A percentile compares a stretch with the other conserved stretches of the same genome.
Conservation (phyloP, 2,113 vertebrate species). For the Chaetura pelagica region DNA sequence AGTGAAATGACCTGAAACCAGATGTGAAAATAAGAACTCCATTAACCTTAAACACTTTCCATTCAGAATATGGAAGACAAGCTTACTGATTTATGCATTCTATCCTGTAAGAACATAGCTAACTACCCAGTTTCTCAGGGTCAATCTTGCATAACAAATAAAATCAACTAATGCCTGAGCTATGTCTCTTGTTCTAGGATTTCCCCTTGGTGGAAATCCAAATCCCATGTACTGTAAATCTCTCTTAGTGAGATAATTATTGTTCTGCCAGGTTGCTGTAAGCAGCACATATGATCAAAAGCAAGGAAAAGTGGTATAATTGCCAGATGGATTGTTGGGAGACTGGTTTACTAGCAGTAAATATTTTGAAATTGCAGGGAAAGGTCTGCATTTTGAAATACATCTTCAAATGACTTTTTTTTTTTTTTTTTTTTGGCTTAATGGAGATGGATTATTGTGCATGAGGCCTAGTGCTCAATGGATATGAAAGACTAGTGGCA, state of each 20-base stretch:
- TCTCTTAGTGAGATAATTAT: background rate
- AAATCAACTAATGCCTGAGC: background rate
- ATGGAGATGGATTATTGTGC: background rate
- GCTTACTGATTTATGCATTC: background rate
- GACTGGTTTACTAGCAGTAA: background rate
- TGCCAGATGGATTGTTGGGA: background rate
- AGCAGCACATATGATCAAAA: background rate
- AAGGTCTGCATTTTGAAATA: background rate
- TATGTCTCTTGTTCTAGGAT: background rate
- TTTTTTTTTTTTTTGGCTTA: too few species aligned
- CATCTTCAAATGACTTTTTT: background rate
- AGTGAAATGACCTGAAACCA: background rate
- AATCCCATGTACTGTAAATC: background rate
- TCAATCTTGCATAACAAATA: background rate
- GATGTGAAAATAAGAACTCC: background rate
- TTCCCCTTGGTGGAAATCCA: background rate
- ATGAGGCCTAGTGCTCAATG: background rate
- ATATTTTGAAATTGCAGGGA: background rate
- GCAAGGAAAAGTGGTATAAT: background rate
- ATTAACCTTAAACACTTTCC: background rate
- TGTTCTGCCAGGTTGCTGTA: background rate
- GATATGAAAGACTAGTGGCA: background rate
- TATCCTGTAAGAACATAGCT: background rate
- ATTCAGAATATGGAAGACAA: background rate
- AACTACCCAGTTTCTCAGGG: background rate